Evolutionary conservation across 2,888 invertebrate species (phyloP).

Genomic region (Cantharis flavilabris): DNA sequence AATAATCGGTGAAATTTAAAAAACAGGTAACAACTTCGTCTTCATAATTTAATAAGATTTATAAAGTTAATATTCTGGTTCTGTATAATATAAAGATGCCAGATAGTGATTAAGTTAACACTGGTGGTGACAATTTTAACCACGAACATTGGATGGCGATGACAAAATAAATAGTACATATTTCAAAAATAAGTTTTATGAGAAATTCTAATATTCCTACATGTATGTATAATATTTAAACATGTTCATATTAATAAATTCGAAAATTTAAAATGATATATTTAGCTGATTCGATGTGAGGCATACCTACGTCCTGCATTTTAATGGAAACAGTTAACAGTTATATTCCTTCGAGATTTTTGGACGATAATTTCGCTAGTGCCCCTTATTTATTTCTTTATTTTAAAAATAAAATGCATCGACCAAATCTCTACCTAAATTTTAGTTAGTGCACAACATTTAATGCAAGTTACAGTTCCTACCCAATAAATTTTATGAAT

Average conservation of each 20-base stretch:
- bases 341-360: background rate
- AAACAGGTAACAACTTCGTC: slow-evolving; percentile 16
- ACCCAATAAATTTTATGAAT: background rate
- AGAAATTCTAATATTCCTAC: slow-evolving; percentile 16
- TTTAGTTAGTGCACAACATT: background rate
- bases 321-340: background rate
- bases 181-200: slow-evolving; percentile 10
- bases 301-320: background rate
- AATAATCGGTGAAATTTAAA: slow-evolving; percentile 18
- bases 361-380: background rate
- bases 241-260: background rate
- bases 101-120: slow-evolving; percentile 4
- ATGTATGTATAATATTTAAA: background rate
- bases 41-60: slow-evolving; percentile 19
- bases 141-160: slow-evolving; percentile 5
- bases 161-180: slow-evolving; percentile 18
- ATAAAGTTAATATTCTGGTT: slow-evolving; percentile 7
- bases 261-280: background rate
- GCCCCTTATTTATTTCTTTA: background rate
- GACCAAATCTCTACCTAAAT: background rate
- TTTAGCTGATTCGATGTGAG: background rate
- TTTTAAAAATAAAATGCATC: background rate
- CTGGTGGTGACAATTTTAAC: slow-evolving; percentile 15
- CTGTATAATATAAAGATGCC: background rate
- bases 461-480: background rate